phyloP scores from a whole-genome alignment of 2,113 vertebrate genomes.

The Dasyornis broadbenti region DNA sequence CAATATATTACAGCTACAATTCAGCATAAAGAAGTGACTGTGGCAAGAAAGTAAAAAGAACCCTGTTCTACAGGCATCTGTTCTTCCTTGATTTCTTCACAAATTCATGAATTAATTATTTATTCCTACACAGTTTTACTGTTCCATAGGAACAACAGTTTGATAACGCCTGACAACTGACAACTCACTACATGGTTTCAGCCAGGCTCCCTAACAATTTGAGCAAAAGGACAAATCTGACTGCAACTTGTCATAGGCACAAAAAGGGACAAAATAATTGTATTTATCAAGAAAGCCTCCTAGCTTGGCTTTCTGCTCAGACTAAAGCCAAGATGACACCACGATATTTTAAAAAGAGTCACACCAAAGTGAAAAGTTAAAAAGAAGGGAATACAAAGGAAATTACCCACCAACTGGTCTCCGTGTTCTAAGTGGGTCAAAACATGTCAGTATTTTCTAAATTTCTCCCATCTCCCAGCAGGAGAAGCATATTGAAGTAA shows the following conservation, averaged over 20 bases:
- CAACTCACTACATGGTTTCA: not conserved
- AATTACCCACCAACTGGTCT: not conserved
- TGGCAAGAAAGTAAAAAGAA: not conserved
- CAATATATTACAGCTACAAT: not conserved
- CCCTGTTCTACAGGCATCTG: not conserved
- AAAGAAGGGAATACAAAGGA: conserved; percentile 6
- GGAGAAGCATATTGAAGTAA: not conserved
- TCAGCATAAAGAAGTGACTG: not conserved
- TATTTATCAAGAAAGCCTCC: not conserved
- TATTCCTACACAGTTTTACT: not conserved
- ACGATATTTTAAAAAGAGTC: not conserved
- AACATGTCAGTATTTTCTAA: not conserved
- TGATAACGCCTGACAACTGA: not conserved
- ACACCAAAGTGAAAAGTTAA: not conserved
- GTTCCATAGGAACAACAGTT: not conserved
- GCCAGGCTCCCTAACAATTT: not conserved
- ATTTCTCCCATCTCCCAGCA: conserved; percentile 6
- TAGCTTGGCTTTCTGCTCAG: not conserved
- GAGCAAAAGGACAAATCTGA: not conserved
- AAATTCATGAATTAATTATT: not conserved
- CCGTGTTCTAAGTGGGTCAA: conserved; percentile 32
- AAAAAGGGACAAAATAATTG: not conserved
- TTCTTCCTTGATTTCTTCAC: not conserved
- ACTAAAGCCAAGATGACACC: not conserved
- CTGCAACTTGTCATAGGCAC: not conserved